Base-by-base conservation (phyloP, 2,113 vertebrate genomes). In the Cinclus mexicanus region DNA sequence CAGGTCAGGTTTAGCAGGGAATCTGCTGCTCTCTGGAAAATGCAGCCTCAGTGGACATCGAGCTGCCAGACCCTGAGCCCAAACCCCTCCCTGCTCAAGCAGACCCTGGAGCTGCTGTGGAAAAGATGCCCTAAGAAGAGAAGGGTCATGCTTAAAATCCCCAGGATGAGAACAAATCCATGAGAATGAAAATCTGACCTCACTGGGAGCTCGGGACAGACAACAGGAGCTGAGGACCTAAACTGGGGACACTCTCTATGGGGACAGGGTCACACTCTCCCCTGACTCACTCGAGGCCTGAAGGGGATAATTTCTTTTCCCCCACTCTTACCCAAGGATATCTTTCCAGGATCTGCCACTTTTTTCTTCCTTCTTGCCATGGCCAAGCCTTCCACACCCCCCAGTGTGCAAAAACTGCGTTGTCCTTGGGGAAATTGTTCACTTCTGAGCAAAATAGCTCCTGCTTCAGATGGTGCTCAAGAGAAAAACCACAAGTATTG, bases 361-460 rank as follows among this genome's bases (percentile, higher is more conserved):
- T 29, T 65, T 39, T 71, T 5, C 57, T 55, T 55, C 44, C 53
- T 3, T 4, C 22, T 83, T 52, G 31, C 55, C 64, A 41, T 1
- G 22, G 70, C 64, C 83, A 91, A 91, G 37, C 85, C 67, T 92
- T 65, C 39, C 39, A 28, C 35, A 39, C 5, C 12, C 42, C 26
- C 2, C 0, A 65, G 42, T 9, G 10, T 71, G 47, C 69, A 87
- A 23, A 59, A 52, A 63, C 5, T 24, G 26, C 1, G 0, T 5
- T 68, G 68, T 69, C 44, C 77, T 78, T 64, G 49, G 69, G 76
- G 64, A 78, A 50, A 67, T 64, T 1, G 55, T n/a, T 93, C 46
- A 61, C 47, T 93, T 74, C 86, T 37, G 56, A 92, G 68, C 25
- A 65, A 42, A 86, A 28, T 41, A 53, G 63, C 49, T 90, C 68